These are phyloP conservation scores for Baryphthengus martii DNA, from an alignment of 2,113 vertebrate species.

Conservation along the genomic window DNA sequence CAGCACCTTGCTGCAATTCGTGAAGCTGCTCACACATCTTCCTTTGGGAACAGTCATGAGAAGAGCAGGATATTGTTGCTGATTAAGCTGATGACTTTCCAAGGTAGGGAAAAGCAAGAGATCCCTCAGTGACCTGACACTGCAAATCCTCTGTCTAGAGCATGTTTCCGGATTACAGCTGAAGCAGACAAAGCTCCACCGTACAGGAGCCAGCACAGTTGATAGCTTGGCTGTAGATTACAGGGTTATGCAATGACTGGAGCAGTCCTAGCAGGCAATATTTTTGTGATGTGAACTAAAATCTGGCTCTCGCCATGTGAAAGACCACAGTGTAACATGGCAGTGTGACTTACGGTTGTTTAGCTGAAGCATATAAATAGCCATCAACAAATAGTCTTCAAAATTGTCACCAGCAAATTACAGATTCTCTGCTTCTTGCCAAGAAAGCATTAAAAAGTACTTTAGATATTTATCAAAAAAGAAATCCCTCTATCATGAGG, in stretches of 20 bases:
- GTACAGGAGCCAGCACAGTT: not conserved
- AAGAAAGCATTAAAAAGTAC: not conserved
- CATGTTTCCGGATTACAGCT: conserved; percentile 41
- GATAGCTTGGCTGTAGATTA: conserved; percentile 39
- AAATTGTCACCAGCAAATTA: not conserved
- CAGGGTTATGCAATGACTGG: conserved; percentile 18
- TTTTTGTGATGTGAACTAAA: not conserved
- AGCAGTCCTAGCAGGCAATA: not conserved
- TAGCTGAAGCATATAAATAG: not conserved
- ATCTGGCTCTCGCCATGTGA: not conserved
- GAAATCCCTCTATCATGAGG: not conserved
- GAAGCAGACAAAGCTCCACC: conserved; percentile 39
- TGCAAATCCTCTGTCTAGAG: conserved; percentile 13
- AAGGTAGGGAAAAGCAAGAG: conserved; percentile 11
- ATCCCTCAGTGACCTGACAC: conserved; percentile 8
- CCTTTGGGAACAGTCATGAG: not conserved
- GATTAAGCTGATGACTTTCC: not conserved
- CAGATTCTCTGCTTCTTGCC: not conserved
- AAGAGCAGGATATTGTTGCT: not conserved
- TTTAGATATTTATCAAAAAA: not conserved
- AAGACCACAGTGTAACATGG: not conserved
- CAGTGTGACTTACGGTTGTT: not conserved
- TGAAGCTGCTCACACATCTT: rapidly evolving
- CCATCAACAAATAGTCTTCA: not conserved
- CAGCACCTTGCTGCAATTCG: not conserved